These are phyloP conservation scores for Cylindroiulus punctatus DNA, from an alignment of 2,888 invertebrate species.

Conservation along the genomic window DNA sequence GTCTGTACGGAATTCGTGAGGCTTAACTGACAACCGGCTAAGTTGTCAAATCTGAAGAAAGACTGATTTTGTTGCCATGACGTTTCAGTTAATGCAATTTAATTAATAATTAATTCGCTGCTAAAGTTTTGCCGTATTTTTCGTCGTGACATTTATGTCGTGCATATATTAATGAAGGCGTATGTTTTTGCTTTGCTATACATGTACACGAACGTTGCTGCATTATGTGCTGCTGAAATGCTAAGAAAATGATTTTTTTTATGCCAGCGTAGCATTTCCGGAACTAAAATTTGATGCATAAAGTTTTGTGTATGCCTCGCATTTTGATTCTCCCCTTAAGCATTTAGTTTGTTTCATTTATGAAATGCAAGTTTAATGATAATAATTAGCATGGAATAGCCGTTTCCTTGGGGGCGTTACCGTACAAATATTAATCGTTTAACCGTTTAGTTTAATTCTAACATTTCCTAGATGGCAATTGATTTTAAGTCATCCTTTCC, in stretches of 20 bases:
- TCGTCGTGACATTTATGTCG: background rate
- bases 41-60: conserved; percentile 47
- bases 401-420: too few species aligned
- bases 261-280: background rate
- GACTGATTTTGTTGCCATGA: conserved; percentile 45
- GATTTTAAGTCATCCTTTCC: too few species aligned
- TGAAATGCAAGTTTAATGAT: too few species aligned
- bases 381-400: too few species aligned
- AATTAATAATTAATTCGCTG: conserved; percentile 19
- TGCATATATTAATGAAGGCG: conserved; percentile 40
- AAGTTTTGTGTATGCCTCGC: background rate
- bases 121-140: conserved; percentile 36
- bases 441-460: too few species aligned
- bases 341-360: background rate
- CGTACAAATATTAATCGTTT: too few species aligned
- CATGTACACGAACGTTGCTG: too few species aligned
- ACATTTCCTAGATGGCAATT: too few species aligned
- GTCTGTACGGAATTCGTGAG: conserved; percentile 28
- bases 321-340: background rate
- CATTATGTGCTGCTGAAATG: background rate
- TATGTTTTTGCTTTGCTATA: background rate
- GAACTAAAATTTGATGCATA: background rate
- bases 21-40: conserved; percentile 47
- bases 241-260: background rate
- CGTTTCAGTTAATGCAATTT: conserved; percentile 43